Percentiles rank a stretch among this genome's conserved stretches.
These are phyloP conservation scores for Eucidaris tribuloides DNA, from an alignment of 35 echinoderm and acorn worm species.

Conservation along the genomic window DNA sequence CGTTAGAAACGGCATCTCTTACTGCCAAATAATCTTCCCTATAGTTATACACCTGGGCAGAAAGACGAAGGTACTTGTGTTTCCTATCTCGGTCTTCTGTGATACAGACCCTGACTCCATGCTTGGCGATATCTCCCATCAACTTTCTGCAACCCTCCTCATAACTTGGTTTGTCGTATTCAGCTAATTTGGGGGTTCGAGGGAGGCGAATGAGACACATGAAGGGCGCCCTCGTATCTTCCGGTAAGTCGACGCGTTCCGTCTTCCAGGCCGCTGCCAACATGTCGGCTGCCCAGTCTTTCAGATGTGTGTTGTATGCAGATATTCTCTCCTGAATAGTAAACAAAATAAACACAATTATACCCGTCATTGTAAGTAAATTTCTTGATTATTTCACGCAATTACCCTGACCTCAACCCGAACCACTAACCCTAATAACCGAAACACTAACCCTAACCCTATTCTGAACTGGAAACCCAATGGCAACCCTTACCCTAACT, in stretches of 20 bases:
- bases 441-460: too few species aligned
- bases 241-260: constrained; percentile 25
- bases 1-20: constrained; percentile 57
- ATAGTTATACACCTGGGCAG: constrained; percentile 73
- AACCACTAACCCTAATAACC: too few species aligned
- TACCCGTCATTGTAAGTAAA: too few species aligned
- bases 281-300: constrained; percentile 76
- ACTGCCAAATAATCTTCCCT: constrained; percentile 78
- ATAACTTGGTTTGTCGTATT: neutral
- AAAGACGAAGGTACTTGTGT: constrained; percentile 57
- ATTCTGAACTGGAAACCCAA: too few species aligned
- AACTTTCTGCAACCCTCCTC: neutral
- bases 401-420: too few species aligned
- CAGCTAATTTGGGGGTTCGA: neutral
- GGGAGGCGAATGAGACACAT: constrained; percentile 71
- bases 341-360: too few species aligned
- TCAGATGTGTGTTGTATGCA: constrained; percentile 27
- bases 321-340: constrained; percentile 48
- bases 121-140: constrained; percentile 6
- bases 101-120: neutral
- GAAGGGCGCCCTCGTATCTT: constrained; percentile 57
- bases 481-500: too few species aligned
- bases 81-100: constrained; percentile 4
- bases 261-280: constrained; percentile 65
- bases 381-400: too few species aligned